Evolutionary conservation across 2,113 vertebrate species (phyloP), one percentile per base, ranked within the genome.

Genomic region (Pteropus alecto): DNA sequence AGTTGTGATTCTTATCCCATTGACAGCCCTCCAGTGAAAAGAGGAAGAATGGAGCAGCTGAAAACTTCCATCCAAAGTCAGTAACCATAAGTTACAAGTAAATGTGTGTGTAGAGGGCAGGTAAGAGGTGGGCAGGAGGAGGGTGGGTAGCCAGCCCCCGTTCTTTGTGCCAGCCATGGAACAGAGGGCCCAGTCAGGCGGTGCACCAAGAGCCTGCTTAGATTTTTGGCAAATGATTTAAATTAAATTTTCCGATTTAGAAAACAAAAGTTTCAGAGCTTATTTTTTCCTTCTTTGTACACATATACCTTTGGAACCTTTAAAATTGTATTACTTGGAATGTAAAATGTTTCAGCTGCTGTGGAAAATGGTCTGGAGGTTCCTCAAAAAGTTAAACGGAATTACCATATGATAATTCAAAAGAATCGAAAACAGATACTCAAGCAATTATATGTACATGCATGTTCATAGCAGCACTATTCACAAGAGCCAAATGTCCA

Each of bases 51-150:
- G 71, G 33, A 83, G 38, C 61, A 70, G 61, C 88, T 79, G 85
- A 94, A 96, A 96, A 82, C 91, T 85, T 76, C 77, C 51, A 67
- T 96, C 97, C 90, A 87, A 81, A 88, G 84, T 82, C 54, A 12
- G 74, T 90, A 54, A 93, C 77, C 95, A 16, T 78, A 90, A 93
- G 87, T 88, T 96, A 88, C 65, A 68, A 95, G 92, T 48, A 58
- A 87, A 67, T 54, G 65, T 60, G 41, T 35, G 38, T 14, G 7
- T 43, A 38, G 35, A 89, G 73, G 93, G 58, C 82, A 35, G 33
- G 24, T 3, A 38, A 56, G 71, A 86, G n/a, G 71, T 21, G 77
- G 92, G 63, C 35, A 60, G 61, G 51, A 38, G 38, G 35, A 35
- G 51, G 22, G 74, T 48, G 46, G 35, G 43, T 67, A 11, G 65